Base-by-base conservation (phyloP, 2,888 invertebrate species). In the Cephus spinipes region DNA sequence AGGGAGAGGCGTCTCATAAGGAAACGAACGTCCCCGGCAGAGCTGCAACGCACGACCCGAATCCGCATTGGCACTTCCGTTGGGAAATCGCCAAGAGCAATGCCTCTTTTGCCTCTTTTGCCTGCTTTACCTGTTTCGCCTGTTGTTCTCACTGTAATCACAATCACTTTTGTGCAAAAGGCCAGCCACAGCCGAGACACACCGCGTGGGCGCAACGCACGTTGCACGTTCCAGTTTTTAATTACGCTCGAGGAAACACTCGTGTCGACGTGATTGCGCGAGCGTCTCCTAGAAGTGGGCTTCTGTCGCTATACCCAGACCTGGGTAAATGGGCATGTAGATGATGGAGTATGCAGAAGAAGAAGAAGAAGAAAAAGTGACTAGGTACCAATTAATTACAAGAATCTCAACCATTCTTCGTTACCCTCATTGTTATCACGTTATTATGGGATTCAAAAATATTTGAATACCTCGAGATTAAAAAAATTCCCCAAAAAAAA, bases 181-280 rank as follows among this genome's bases (percentile, higher is more conserved):
- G 55, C 55, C 55, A 55, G 23, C 55, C 6, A 6, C 9, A 55
- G 55, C 55, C 55, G 55, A 55, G 55, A 55, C 23, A 23, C 23
- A 23, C 31, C 71, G 71, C 71, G 32, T 33, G 71, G 32, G 11
- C 33, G 71, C 33, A 71, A 55, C 55, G 55, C 55, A 55, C 55
- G 76, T 75, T 73, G 79, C 80, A 77, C 77, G 84, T 85, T 82
- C 82, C 82, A 84, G 84, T 85, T 87, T 87, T 86, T 86, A 87
- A 88, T 88, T 86, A 82, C 84, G 80, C 77, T 80, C 82, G 79
- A 80, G 83, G 83, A 86, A 86, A 83, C 79, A 77, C 77, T 80
- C 80, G 80, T 68, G 79, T 77, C 81, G 79, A 76, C 75, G 68
- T 77, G 81, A 77, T 84, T 84, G 84, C 82, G 82, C 82, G 82